Conservation (phyloP, 2,888 invertebrate genomes). For the Drosophila silvestris region DNA sequence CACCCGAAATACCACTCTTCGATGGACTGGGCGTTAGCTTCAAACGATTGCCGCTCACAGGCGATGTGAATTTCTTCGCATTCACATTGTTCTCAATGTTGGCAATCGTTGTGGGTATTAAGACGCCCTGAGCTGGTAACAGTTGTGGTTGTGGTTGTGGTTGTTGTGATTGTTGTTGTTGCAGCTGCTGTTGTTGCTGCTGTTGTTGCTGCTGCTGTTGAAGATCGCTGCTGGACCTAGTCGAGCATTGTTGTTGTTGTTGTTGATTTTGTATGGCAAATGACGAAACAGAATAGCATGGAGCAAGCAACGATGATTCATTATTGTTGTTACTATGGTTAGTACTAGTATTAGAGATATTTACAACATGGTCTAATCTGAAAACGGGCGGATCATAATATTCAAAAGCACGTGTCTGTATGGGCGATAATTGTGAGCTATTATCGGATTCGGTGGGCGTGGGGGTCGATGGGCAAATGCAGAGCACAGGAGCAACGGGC, state of each 20-base stretch:
- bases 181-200: constrained; percentile 66
- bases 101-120: constrained; percentile 70
- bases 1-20: constrained; percentile 80
- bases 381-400: constrained; percentile 49
- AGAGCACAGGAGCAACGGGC: constrained; percentile 73
- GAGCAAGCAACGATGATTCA: constrained; percentile 85
- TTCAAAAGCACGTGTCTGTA: constrained; percentile 25
- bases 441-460: constrained; percentile 82
- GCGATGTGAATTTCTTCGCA: constrained; percentile 73
- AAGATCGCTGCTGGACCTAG: constrained; percentile 83
- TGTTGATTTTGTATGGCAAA: constrained; percentile 75
- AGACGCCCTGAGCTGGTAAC: constrained; percentile 74
- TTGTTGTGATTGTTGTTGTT: constrained; percentile 78
- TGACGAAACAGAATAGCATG: constrained; percentile 82
- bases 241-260: constrained; percentile 70
- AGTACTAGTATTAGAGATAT: constrained; percentile 74
- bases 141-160: constrained; percentile 68
- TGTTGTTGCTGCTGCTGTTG: constrained; percentile 76
- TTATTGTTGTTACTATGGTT: constrained; percentile 83
- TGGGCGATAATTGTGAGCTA: constrained; percentile 57
- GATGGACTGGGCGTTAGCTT: constrained; percentile 87
- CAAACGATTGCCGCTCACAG: constrained; percentile 85
- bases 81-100: constrained; percentile 57
- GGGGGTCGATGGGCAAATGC: constrained; percentile 83
- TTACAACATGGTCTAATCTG: constrained; percentile 70